phyloP scores from a whole-genome alignment of 1,140 invertebrate species.

The Geopemphigus sp. region DNA sequence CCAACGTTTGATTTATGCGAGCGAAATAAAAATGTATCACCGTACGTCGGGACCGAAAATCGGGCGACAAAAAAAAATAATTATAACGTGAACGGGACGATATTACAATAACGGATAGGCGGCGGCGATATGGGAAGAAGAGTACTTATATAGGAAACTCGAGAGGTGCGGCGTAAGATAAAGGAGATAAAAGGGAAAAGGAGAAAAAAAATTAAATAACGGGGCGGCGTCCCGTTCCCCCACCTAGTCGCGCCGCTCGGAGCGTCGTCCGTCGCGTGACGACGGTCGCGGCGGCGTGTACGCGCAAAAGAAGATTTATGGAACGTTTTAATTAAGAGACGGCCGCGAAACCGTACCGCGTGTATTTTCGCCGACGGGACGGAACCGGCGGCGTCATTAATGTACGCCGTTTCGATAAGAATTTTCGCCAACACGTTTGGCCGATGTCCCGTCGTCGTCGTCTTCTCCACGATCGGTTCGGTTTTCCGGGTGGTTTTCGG shows the following conservation, averaged over 20 bases:
- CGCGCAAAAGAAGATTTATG: conserved; percentile 21
- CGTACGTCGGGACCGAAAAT: no score
- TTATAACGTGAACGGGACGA: neutral
- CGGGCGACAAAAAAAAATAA: neutral
- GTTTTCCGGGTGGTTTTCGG: no score
- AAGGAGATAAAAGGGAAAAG: neutral
- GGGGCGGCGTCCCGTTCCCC: neutral
- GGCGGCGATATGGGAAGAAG: neutral
- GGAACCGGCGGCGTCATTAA: conserved; percentile 16
- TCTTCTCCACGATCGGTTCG: no score
- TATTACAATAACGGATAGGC: neutral
- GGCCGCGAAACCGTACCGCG: neutral
- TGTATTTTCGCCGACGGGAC: neutral
- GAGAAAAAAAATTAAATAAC: conserved; percentile 15
- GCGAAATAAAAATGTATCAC: no score
- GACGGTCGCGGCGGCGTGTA: no score
- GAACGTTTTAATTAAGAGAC: conserved; percentile 21
- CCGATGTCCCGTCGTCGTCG: no score
- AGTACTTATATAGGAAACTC: neutral
- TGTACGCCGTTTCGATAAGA: conserved; percentile 26
- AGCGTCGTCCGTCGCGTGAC: neutral
- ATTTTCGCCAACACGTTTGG: conserved; percentile 17
- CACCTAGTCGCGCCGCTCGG: no score
- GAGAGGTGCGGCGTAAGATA: neutral
- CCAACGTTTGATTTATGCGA: no score